Percentiles rank a stretch among this genome's conserved stretches.
Conservation (phyloP, 2,797 vertebrate genomes). For the Catamblyrhynchus diadema region DNA sequence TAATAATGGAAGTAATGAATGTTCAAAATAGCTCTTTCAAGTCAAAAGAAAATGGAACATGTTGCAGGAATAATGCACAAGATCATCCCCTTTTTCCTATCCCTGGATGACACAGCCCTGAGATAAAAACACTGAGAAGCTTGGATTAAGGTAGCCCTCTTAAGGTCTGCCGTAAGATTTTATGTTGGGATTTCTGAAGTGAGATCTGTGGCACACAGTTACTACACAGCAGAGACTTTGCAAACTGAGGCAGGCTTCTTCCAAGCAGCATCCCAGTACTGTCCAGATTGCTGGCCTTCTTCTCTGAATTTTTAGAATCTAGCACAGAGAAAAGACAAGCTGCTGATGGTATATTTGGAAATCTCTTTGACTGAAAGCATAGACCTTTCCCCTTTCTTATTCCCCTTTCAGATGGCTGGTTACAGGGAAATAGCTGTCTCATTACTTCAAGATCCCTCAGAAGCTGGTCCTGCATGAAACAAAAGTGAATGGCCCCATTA, state of each 20-base stretch:
- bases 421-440: slow-evolving; percentile 14
- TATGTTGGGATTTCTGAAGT: not conserved
- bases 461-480: slow-evolving; percentile 4
- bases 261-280: not conserved
- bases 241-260: not conserved
- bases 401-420: not conserved
- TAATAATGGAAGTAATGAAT: not conserved
- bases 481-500: slow-evolving; percentile 45
- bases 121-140: not conserved
- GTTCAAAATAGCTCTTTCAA: not conserved
- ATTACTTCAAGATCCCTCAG: slow-evolving; percentile 1
- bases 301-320: not conserved
- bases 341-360: slow-evolving; percentile 3
- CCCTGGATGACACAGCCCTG: not conserved
- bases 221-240: not conserved
- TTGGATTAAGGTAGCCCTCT: not conserved
- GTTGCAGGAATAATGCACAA: not conserved
- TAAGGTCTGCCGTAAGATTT: not conserved
- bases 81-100: not conserved
- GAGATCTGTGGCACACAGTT: not conserved
- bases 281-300: not conserved
- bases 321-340: not conserved
- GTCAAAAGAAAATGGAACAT: not conserved
- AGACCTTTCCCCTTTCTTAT: not conserved
- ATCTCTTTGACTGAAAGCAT: not conserved